A percentile compares a stretch with the other conserved stretches of the same genome.
phyloP scores from a whole-genome alignment of 1,140 invertebrate species.

The Hormaphis cornu region DNA sequence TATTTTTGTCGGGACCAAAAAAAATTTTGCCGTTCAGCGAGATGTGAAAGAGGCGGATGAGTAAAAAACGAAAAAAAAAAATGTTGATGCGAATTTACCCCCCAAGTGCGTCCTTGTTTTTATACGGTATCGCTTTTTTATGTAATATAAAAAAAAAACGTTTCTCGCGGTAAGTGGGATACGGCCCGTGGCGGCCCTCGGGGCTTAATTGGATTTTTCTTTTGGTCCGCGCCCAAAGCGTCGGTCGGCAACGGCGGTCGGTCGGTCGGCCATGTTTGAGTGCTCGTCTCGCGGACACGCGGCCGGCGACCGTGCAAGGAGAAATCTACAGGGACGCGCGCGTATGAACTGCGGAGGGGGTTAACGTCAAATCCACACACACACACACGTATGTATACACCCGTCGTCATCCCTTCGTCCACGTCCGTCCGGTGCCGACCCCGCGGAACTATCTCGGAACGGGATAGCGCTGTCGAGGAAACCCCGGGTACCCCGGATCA shows the following conservation, averaged over 20 bases:
- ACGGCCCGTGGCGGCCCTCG: background rate
- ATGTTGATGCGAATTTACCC: too few species aligned
- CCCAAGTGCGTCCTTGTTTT: too few species aligned
- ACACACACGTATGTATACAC: background rate
- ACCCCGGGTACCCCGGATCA: conserved; percentile 24
- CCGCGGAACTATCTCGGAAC: background rate
- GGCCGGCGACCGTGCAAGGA: background rate
- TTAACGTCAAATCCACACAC: background rate
- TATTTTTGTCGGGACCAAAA: too few species aligned
- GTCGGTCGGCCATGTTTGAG: conserved; percentile 31
- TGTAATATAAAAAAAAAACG: background rate
- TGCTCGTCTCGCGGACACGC: conserved; percentile 27
- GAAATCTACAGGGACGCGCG: background rate
- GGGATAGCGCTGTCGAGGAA: background rate
- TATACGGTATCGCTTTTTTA: too few species aligned
- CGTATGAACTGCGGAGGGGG: background rate
- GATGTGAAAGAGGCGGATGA: too few species aligned
- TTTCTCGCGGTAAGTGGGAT: background rate
- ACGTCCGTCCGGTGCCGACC: background rate
- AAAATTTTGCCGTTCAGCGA: too few species aligned
- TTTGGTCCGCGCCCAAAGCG: conserved; percentile 26
- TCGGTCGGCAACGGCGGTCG: too few species aligned
- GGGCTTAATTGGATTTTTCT: conserved; percentile 30
- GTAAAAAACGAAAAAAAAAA: too few species aligned
- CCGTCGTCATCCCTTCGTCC: background rate